phyloP scores from a whole-genome alignment of 2,888 invertebrate species.

The Lissonota sp. region DNA sequence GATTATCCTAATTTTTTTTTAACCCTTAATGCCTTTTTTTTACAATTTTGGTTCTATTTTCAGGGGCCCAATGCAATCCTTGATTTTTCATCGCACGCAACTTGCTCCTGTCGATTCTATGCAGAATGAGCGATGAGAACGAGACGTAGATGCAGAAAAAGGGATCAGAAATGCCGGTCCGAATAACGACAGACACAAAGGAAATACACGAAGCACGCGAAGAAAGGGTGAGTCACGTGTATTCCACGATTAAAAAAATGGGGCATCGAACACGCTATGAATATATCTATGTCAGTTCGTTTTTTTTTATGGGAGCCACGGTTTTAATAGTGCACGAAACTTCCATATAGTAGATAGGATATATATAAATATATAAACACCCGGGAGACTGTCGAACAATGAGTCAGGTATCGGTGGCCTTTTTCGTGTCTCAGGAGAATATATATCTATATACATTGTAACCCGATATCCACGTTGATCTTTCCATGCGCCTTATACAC shows the following conservation, averaged over 20 bases:
- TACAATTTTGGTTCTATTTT: too few species aligned
- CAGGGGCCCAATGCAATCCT: too few species aligned
- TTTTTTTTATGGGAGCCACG: slow-evolving; percentile 37
- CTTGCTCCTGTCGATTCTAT: too few species aligned
- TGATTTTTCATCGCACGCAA: too few species aligned
- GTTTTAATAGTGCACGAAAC: slow-evolving; percentile 17
- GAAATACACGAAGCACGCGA: slow-evolving; percentile 9
- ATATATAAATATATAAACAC: slow-evolving; percentile 26
- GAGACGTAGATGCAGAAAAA: too few species aligned
- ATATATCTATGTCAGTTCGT: slow-evolving; percentile 40
- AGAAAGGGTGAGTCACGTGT: slow-evolving; percentile 8
- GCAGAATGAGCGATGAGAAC: too few species aligned
- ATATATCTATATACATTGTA: slow-evolving; percentile 18
- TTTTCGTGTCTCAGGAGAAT: slow-evolving; percentile 45
- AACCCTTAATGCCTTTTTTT: too few species aligned
- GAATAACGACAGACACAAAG: slow-evolving; percentile 39
- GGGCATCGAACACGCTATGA: slow-evolving; percentile 28
- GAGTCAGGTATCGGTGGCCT: slow-evolving; percentile 45
- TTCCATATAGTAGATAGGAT: slow-evolving; percentile 25
- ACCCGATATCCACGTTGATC: too few species aligned
- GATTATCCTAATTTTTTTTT: too few species aligned
- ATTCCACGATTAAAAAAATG: neutral
- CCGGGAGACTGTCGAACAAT: slow-evolving; percentile 47
- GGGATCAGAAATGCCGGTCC: slow-evolving; percentile 46
- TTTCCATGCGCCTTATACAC: too few species aligned